A percentile compares a stretch with the other conserved stretches of the same genome.
phyloP scores from a whole-genome alignment of 1,140 invertebrate genomes.

The Eumeta japonica region DNA sequence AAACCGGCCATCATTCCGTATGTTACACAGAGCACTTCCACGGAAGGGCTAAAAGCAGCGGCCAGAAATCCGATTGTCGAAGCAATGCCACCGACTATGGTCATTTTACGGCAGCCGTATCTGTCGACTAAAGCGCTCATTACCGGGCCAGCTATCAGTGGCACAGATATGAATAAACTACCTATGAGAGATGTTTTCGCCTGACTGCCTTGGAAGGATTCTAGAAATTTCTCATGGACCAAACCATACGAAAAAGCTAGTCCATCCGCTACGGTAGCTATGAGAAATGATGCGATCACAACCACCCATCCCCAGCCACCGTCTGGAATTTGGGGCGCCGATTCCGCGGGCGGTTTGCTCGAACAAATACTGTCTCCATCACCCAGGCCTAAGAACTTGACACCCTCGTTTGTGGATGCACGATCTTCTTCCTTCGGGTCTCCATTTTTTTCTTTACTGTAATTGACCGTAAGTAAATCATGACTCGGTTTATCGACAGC shows the following conservation, averaged over 20 bases:
- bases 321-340: conserved; percentile 64
- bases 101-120: conserved; percentile 82
- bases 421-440: conserved; percentile 29
- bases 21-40: conserved; percentile 77
- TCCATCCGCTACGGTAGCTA: conserved; percentile 89
- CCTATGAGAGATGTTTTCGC: conserved; percentile 85
- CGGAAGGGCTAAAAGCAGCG: conserved; percentile 69
- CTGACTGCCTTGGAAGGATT: conserved; percentile 76
- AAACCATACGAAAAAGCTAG: conserved; percentile 91
- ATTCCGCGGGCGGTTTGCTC: conserved; percentile 35
- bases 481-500: conserved; percentile 15
- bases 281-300: conserved; percentile 77
- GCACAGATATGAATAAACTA: conserved; percentile 85
- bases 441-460: conserved; percentile 35
- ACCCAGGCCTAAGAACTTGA: conserved; percentile 53
- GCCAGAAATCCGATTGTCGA: conserved; percentile 77
- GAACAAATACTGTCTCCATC: conserved; percentile 57
- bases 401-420: conserved; percentile 45
- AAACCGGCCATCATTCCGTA: conserved; percentile 85
- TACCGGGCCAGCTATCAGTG: conserved; percentile 81
- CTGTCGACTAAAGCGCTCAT: conserved; percentile 85
- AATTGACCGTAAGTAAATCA: conserved; percentile 31
- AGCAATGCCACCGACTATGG: conserved; percentile 75
- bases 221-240: conserved; percentile 79
- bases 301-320: conserved; percentile 88